Conservation (phyloP, 1,140 invertebrate species). For the Drosophila simulans region DNA sequence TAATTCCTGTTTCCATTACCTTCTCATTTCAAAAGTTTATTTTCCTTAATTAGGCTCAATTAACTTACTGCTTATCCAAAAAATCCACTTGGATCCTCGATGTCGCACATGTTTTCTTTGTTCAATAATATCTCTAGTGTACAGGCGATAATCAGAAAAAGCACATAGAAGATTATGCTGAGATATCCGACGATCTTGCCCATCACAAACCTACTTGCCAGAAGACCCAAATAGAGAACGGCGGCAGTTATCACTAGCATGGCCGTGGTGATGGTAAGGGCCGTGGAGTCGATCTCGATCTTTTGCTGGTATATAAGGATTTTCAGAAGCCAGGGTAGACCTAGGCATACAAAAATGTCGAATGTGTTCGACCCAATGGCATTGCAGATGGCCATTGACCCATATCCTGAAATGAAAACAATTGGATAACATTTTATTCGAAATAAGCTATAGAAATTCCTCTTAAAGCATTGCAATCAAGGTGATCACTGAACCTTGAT, state of each 20-base stretch:
- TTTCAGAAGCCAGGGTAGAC: conserved; percentile 93
- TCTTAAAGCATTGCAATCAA: too few relatives aligned
- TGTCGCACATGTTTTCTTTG: conserved; percentile 87
- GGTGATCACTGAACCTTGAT: too few relatives aligned
- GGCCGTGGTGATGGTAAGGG: conserved; percentile 90
- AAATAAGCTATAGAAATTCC: too few relatives aligned
- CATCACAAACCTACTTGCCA: conserved; percentile 83
- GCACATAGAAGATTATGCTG: conserved; percentile 89
- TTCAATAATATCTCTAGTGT: conserved; percentile 92
- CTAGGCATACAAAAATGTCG: conserved; percentile 92
- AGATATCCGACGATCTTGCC: conserved; percentile 90
- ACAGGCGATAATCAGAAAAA: conserved; percentile 90
- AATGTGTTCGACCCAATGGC: conserved; percentile 95
- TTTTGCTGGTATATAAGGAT: conserved; percentile 87
- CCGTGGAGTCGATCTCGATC: conserved; percentile 88
- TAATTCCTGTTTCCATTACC: too few relatives aligned
- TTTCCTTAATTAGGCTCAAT: too few relatives aligned
- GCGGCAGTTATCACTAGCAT: conserved; percentile 89
- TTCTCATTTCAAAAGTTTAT: too few relatives aligned
- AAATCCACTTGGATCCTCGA: conserved; percentile 20
- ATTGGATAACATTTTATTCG: too few relatives aligned
- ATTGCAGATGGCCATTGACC: conserved; percentile 94
- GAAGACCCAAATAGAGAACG: conserved; percentile 88
- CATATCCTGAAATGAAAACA: conserved; percentile 85
- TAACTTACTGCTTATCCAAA: too few relatives aligned